Conservation (phyloP, 2,888 invertebrate genomes). For the Diadromus collaris region DNA sequence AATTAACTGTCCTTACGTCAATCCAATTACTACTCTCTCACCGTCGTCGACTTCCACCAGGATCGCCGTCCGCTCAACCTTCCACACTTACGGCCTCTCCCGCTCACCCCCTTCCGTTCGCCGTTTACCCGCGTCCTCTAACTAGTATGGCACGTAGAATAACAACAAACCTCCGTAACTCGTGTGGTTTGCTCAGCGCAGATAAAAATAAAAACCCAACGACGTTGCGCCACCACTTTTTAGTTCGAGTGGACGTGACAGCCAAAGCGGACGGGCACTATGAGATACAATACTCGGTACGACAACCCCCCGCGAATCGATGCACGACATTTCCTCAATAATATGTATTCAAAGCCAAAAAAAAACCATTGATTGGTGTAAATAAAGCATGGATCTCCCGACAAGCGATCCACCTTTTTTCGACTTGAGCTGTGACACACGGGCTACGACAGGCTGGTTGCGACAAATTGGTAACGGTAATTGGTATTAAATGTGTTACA, state of each 20-base stretch:
- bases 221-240: background rate
- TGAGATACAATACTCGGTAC: background rate
- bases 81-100: background rate
- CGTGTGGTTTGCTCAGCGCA: constrained; percentile 16
- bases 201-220: background rate
- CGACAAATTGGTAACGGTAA: too few species aligned
- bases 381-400: background rate
- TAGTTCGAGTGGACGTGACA: background rate
- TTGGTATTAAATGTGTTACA: too few species aligned
- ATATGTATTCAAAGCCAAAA: background rate
- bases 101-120: background rate
- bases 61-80: background rate
- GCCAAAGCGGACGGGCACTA: background rate
- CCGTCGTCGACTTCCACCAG: constrained; percentile 15
- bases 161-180: constrained; percentile 46
- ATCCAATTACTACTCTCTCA: constrained; percentile 55
- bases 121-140: background rate
- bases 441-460: too few species aligned
- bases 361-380: background rate
- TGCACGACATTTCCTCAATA: background rate
- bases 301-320: background rate
- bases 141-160: constrained; percentile 26
- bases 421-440: background rate
- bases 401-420: background rate
- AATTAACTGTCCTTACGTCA: constrained; percentile 60